Evolutionary conservation across 2,888 invertebrate genomes (phyloP), one percentile per base, ranked within the genome.

Genomic region (Pollenia angustigena): DNA sequence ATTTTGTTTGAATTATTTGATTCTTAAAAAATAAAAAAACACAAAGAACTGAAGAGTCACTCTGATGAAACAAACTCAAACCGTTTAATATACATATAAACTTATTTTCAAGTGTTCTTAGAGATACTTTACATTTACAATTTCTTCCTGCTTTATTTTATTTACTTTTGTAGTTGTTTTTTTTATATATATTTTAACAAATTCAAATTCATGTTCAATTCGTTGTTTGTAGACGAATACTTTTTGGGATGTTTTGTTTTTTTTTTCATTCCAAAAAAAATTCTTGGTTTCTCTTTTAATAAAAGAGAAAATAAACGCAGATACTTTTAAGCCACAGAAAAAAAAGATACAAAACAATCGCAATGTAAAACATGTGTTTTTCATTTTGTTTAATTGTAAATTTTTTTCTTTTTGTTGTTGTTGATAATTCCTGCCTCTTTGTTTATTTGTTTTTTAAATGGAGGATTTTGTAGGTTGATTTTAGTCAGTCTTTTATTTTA

Each of bases 301-400:
- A 74, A 56, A 46, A 54, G 72, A 46, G 10, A 46, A 72, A 64
- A 60, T 10, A 60, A 40, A 60, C 50, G 12, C 40, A 42, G 11
- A 54, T 56, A 48, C 48, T 80, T 74, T 40, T 69, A 48, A 68
- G 78, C 48, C 52, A 71, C 44, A 58, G 56, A 9, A 44, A 18
- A 44, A 18, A 40, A 58, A 60, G 52, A 69, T 40, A 68, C 52
- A 82, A 78, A 71, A 85, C 85, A 88, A 85, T 88, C 71, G 69
- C 74, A 74, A 85, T 88, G 87, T 84, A 72, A 82, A 88, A 89
- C 89, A 89, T 89, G 83, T 89, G 89, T 89, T 89, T 84, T 89
- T 88, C 87, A 88, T 89, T 88, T 89, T 87, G 85, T 88, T 88
- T 82, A 87, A 88, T 87, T 88, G 85, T 85, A 79, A 52, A 69